Evolutionary conservation across 2,888 invertebrate species (phyloP).

Genomic region (Apoda limacodes): DNA sequence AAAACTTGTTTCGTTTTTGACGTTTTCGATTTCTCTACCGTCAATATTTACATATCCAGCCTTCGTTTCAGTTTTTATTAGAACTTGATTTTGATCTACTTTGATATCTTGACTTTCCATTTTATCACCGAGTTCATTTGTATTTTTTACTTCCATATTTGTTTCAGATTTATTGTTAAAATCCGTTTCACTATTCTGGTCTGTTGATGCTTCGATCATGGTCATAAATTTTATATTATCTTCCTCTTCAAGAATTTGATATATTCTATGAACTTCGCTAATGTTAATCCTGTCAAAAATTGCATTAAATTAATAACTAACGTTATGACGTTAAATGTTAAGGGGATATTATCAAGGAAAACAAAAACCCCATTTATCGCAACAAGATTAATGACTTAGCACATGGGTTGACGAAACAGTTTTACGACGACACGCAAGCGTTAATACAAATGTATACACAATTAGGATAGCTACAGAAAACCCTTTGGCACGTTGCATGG

Average conservation of each 20-base stretch:
- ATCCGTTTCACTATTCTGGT: constrained; percentile 22
- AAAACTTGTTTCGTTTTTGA: constrained; percentile 38
- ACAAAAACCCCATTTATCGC: too few relatives aligned
- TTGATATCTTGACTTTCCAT: constrained; percentile 20
- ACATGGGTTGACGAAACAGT: too few relatives aligned
- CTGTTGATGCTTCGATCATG: constrained; percentile 40
- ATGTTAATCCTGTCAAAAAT: constrained; percentile 51
- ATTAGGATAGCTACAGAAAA: too few relatives aligned
- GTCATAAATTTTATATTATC: constrained; percentile 57
- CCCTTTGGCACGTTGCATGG: too few relatives aligned
- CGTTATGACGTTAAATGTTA: too few relatives aligned
- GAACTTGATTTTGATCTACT: constrained; percentile 33
- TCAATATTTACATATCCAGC: constrained; percentile 59
- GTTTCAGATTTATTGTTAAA: neutral
- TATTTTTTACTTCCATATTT: constrained; percentile 6
- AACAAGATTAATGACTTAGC: constrained; percentile 1
- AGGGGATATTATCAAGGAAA: constrained; percentile 3
- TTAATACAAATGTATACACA: too few relatives aligned
- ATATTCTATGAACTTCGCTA: constrained; percentile 58
- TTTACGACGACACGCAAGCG: too few relatives aligned
- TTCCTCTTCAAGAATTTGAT: constrained; percentile 60
- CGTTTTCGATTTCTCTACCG: constrained; percentile 51
- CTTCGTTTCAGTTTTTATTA: constrained; percentile 57
- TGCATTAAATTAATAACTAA: too few relatives aligned
- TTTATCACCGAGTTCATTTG: constrained; percentile 14